Conservation (phyloP, 2,888 invertebrate species). For the Hyposoter dolosus region DNA sequence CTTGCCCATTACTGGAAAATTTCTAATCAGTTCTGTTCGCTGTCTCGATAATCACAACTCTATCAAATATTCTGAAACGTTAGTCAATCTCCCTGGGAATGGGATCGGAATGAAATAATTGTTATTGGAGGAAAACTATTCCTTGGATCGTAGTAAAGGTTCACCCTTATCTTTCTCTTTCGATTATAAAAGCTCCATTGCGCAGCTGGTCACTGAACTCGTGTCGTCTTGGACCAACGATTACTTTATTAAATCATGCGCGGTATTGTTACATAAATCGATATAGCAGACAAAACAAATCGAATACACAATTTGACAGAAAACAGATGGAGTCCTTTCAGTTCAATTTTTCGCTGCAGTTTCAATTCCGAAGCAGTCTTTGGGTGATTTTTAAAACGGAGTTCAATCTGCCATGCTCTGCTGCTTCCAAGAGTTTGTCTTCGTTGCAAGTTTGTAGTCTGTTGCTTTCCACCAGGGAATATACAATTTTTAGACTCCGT, state of each 20-base stretch:
- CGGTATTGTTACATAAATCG: not conserved
- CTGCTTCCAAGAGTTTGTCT: not conserved
- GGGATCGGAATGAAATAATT: not conserved
- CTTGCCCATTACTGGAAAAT: constrained; percentile 35
- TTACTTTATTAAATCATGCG: constrained; percentile 12
- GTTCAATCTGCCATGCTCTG: not conserved
- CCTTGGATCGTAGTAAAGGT: not conserved
- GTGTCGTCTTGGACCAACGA: constrained; percentile 2
- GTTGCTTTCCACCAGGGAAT: too few relatives aligned
- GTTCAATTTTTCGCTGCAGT: not conserved
- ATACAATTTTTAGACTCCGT: too few relatives aligned
- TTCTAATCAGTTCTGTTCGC: constrained; percentile 17
- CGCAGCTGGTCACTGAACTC: constrained; percentile 29
- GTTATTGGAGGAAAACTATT: not conserved
- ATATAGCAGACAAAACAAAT: not conserved
- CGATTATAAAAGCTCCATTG: constrained; percentile 30
- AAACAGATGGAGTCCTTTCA: not conserved
- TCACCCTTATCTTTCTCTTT: constrained; percentile 21
- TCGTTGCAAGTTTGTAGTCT: not conserved
- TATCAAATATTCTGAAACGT: constrained; percentile 17
- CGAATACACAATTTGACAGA: not conserved
- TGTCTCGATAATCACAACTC: constrained; percentile 22
- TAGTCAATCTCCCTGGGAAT: not conserved
- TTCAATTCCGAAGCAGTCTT: not conserved
- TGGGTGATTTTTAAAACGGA: not conserved